A percentile compares a stretch with the other conserved stretches of the same genome.
phyloP scores from a whole-genome alignment of 2,888 invertebrate species.

The Cordylochernes scorpioides region DNA sequence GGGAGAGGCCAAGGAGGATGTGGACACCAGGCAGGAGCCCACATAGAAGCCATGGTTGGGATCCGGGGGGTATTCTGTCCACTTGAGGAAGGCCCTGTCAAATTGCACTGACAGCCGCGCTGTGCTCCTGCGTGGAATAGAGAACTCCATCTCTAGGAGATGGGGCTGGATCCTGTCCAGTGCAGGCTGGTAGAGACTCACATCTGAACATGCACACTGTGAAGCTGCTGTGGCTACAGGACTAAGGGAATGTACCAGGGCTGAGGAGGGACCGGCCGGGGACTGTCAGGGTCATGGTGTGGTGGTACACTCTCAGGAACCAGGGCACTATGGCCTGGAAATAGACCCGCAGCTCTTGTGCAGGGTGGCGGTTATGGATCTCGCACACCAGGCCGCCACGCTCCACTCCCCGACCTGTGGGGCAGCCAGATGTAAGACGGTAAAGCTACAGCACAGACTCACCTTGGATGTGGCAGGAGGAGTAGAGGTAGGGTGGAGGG shows the following conservation, averaged over 20 bases:
- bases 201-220: no score
- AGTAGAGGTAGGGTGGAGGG: conserved; percentile 35
- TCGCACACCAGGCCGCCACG: conserved; percentile 50
- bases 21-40: conserved; percentile 56
- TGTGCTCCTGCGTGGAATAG: conserved; percentile 47
- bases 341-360: conserved; percentile 35
- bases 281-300: conserved; percentile 44
- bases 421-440: no score
- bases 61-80: conserved; percentile 98
- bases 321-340: conserved; percentile 64
- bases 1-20: conserved; percentile 44
- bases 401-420: conserved; percentile 59
- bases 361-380: conserved; percentile 35
- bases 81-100: conserved; percentile 82
- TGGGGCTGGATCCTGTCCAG: conserved; percentile 55
- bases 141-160: conserved; percentile 56
- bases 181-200: conserved; percentile 38
- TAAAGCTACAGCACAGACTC: no score
- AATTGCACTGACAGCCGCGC: conserved; percentile 62
- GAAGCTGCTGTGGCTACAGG: no score
- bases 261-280: no score
- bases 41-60: conserved; percentile 96
- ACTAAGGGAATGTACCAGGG: no score
- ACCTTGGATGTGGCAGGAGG: conserved; percentile 31
- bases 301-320: conserved; percentile 45